These are phyloP conservation scores for Epinotia brunnichana DNA, from an alignment of 2,888 invertebrate species.

Conservation along the genomic window DNA sequence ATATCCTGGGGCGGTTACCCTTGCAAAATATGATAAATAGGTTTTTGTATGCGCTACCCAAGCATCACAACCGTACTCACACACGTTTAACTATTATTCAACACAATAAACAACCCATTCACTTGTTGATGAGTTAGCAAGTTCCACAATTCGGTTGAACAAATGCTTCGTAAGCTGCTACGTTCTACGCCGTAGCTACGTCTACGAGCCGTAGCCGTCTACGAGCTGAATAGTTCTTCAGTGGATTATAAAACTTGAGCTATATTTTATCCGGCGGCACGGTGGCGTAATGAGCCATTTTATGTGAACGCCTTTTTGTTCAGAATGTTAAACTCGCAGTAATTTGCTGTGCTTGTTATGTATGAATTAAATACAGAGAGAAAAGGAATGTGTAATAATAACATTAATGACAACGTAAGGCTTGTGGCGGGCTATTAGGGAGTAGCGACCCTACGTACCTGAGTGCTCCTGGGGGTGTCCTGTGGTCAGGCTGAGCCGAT, in stretches of 20 bases:
- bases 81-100: neutral
- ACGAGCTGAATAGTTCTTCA: constrained; percentile 43
- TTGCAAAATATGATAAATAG: no score
- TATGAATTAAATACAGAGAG: neutral
- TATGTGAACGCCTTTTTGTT: constrained; percentile 17
- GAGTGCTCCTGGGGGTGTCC: no score
- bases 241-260: constrained; percentile 41
- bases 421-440: no score
- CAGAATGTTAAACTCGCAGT: constrained; percentile 4
- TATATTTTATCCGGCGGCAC: constrained; percentile 37
- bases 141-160: constrained; percentile 15
- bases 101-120: neutral
- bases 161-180: constrained; percentile 21
- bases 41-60: neutral
- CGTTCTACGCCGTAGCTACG: constrained; percentile 38
- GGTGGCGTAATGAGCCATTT: constrained; percentile 28
- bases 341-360: neutral
- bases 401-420: no score
- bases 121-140: constrained; percentile 31
- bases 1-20: no score
- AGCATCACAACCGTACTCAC: neutral
- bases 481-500: no score
- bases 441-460: no score
- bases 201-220: constrained; percentile 42
- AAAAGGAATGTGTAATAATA: neutral